A percentile compares a stretch with the other conserved stretches of the same genome.
Conservation (phyloP, 1,140 invertebrate genomes). For the Aphelenchoides avenae region DNA sequence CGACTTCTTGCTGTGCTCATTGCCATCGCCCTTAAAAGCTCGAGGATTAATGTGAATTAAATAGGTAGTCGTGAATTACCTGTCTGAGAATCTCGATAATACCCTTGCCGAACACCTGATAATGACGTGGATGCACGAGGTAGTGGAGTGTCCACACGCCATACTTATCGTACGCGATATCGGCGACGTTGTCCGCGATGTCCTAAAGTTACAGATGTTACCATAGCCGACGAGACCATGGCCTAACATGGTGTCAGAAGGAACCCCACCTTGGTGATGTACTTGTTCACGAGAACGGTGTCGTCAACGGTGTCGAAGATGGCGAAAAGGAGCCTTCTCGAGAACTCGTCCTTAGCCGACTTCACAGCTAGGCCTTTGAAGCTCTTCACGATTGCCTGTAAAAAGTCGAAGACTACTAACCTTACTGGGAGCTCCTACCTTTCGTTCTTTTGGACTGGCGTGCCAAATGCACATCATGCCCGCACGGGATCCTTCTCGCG, state of each 20-base stretch:
- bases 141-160: conserved; percentile 69
- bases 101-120: conserved; percentile 34
- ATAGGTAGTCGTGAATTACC: conserved; percentile 9
- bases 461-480: conserved; percentile 80
- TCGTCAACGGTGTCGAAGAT: conserved; percentile 87
- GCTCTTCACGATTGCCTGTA: conserved; percentile 63
- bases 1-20: conserved; percentile 34
- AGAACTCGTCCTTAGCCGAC: conserved; percentile 77
- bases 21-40: conserved; percentile 36
- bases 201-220: conserved; percentile 65
- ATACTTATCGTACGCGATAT: conserved; percentile 38
- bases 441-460: conserved; percentile 70
- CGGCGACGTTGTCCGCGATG: conserved; percentile 69
- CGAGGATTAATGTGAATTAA: background rate
- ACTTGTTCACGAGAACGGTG: conserved; percentile 80
- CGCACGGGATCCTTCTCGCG: conserved; percentile 73
- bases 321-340: conserved; percentile 75
- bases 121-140: conserved; percentile 74
- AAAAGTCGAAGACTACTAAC: background rate
- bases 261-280: conserved; percentile 62
- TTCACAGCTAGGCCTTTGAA: conserved; percentile 78
- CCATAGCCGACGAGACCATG: background rate
- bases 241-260: conserved; percentile 1
- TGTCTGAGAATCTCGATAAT: conserved; percentile 34
- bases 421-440: conserved; percentile 23